Evolutionary conservation across 2,113 vertebrate species (phyloP).

Genomic region (Tonatia bakeri): DNA sequence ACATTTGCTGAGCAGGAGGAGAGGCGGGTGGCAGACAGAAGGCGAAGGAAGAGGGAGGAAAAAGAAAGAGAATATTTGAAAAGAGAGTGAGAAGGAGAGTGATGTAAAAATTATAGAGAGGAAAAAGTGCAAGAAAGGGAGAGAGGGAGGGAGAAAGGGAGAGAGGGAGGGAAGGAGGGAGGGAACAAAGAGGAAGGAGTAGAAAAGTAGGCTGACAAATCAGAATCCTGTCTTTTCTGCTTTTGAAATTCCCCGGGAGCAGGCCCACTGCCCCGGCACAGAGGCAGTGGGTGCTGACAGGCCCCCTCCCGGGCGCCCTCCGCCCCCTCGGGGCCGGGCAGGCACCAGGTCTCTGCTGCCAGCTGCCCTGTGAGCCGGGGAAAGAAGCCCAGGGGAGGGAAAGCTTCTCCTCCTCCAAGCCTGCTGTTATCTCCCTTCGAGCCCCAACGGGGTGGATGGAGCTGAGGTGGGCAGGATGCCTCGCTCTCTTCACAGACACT

Average conservation of each 20-base stretch:
- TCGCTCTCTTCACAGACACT: not conserved
- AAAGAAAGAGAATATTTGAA: not conserved
- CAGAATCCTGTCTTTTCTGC: not conserved
- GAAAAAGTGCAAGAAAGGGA: not conserved
- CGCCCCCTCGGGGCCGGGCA: too few species aligned
- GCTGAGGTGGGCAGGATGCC: not conserved
- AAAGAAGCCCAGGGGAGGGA: not conserved
- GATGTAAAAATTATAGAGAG: not conserved
- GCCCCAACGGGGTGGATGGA: not conserved
- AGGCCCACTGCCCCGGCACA: accelerated
- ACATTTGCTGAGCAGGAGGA: too few species aligned
- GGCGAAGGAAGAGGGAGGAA: not conserved
- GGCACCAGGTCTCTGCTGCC: accelerated
- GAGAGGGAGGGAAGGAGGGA: not conserved
- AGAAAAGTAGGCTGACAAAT: not conserved
- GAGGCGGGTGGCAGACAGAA: not conserved
- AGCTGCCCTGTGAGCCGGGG: not conserved
- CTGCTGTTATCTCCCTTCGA: not conserved
- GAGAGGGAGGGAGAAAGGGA: not conserved
- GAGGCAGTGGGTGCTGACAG: not conserved
- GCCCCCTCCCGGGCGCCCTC: accelerated
- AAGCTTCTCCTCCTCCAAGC: not conserved
- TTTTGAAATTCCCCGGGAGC: not conserved
- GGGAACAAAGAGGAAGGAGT: not conserved
- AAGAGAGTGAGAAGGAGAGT: not conserved